These are phyloP conservation scores for Hypotaenidia okinawae DNA, from an alignment of 2,797 vertebrate species.

Conservation along the genomic window DNA sequence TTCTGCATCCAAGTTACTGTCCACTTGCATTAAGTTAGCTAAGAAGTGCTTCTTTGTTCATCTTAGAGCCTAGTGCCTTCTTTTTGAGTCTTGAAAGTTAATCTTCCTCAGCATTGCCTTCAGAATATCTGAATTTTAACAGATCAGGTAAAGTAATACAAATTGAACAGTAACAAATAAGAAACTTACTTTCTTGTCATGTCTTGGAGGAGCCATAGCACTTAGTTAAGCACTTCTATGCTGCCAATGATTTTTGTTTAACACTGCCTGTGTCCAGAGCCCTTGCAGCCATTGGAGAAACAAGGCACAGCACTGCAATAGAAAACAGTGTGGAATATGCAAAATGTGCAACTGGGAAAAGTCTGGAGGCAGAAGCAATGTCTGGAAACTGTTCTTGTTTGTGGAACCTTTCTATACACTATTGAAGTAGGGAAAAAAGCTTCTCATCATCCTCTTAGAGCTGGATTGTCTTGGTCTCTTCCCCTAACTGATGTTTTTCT, in stretches of 20 bases:
- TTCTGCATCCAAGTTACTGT: background rate
- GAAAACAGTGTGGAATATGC: background rate
- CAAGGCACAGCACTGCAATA: background rate
- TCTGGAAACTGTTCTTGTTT: background rate
- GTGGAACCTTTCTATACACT: background rate
- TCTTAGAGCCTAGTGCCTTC: background rate
- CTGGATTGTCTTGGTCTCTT: background rate
- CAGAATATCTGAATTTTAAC: background rate
- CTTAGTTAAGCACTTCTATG: background rate
- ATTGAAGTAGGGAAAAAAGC: background rate
- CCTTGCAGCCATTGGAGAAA: background rate
- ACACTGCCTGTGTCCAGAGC: background rate
- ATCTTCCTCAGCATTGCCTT: background rate
- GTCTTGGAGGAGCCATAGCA: background rate
- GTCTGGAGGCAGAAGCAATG: background rate
- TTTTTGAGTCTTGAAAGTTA: background rate
- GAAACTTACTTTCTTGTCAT: background rate
- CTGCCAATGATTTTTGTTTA: background rate
- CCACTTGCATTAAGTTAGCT: background rate
- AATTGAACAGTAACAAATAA: background rate
- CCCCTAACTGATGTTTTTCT: background rate
- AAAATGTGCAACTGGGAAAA: background rate
- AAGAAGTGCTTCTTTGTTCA: background rate
- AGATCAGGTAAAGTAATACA: background rate
- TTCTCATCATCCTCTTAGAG: fast-evolving